Conservation (phyloP, 1,140 invertebrate genomes). For the Sitophilus oryzae region DNA sequence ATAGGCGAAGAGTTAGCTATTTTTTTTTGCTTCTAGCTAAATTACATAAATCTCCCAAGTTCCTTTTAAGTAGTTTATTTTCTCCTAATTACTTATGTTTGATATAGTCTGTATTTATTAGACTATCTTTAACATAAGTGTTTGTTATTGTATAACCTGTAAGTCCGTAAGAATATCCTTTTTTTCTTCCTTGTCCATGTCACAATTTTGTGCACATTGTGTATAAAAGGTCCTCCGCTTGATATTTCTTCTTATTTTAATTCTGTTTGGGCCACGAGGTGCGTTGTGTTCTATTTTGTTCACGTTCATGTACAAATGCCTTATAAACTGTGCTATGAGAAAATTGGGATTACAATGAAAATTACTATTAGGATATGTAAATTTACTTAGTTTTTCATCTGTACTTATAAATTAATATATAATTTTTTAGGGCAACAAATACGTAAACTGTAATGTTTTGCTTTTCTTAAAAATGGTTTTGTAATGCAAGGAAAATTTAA, state of each 20-base stretch:
- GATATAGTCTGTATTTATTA: too few relatives aligned
- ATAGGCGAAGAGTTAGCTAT: background rate
- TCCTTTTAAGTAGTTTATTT: too few relatives aligned
- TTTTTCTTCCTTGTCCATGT: background rate
- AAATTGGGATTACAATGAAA: background rate
- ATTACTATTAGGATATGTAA: background rate
- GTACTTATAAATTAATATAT: too few relatives aligned
- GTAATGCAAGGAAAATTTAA: too few relatives aligned
- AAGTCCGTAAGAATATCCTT: background rate
- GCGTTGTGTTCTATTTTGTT: conserved; percentile 7
- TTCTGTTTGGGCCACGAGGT: conserved; percentile 4
- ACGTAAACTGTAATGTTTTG: too few relatives aligned
- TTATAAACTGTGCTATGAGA: background rate
- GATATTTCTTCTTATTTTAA: conserved; percentile 1
- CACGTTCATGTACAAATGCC: background rate
- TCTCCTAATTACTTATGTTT: too few relatives aligned
- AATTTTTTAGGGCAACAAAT: too few relatives aligned
- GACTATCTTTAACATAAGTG: too few relatives aligned
- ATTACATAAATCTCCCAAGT: background rate
- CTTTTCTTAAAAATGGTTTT: too few relatives aligned
- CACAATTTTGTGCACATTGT: background rate
- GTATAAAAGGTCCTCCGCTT: background rate
- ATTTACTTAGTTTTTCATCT: background rate
- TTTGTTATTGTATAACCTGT: too few relatives aligned
- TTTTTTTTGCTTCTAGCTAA: conserved; percentile 9